phyloP scores from a whole-genome alignment of 2,797 vertebrate genomes.

The Crocodylus rhombifer region DNA sequence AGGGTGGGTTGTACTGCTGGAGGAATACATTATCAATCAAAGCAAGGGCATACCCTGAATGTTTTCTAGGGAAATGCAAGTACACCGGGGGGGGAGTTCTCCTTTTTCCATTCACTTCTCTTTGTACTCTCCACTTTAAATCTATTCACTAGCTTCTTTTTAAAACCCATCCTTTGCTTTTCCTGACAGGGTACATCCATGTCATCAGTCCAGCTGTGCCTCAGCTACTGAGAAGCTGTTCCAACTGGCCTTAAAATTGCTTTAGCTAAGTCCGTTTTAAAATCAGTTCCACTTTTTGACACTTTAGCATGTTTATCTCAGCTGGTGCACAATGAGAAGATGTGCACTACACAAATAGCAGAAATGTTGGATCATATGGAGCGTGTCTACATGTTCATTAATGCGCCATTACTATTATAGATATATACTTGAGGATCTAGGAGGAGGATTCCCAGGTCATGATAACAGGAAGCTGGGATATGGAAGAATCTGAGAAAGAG shows the following conservation, averaged over 20 bases:
- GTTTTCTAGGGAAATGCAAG: conserved; percentile 51
- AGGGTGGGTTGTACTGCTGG: conserved; percentile 47
- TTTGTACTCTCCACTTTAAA: background rate
- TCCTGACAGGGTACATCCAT: background rate
- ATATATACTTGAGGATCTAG: background rate
- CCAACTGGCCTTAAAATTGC: background rate
- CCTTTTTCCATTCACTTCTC: background rate
- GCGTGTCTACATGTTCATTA: background rate
- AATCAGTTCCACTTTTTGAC: background rate
- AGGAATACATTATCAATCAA: conserved; percentile 72
- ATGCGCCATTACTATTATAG: background rate
- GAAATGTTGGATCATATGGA: background rate
- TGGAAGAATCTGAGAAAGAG: background rate
- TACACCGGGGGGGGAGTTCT: background rate
- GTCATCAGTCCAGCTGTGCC: background rate
- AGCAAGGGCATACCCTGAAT: conserved; percentile 54
- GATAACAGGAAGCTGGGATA: background rate
- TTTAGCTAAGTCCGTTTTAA: background rate
- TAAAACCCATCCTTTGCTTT: background rate
- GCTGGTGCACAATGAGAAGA: no score
- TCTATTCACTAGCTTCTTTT: background rate
- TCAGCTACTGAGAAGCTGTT: background rate
- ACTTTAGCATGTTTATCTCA: no score
- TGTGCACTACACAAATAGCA: background rate
- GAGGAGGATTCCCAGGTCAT: background rate